phyloP scores from a whole-genome alignment of 1,140 invertebrate species.

The Apis cerana region DNA sequence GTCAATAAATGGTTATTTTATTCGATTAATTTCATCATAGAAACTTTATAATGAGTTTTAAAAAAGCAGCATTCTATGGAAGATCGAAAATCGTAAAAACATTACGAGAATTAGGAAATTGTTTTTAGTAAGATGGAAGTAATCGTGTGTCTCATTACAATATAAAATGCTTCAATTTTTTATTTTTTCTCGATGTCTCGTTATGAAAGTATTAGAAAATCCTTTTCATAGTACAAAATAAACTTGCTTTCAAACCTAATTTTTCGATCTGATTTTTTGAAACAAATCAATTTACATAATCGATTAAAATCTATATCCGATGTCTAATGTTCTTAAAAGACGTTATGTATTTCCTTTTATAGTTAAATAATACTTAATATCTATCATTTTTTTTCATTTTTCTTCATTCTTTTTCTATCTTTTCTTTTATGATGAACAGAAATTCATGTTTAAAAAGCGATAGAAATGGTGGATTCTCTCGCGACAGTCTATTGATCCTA shows the following conservation, averaged over 20 bases:
- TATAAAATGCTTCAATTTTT: slow-evolving; percentile 27
- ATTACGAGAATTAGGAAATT: slow-evolving; percentile 40
- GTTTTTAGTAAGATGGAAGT: slow-evolving; percentile 44
- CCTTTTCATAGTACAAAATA: background rate
- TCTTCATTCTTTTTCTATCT: background rate
- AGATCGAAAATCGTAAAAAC: slow-evolving; percentile 54
- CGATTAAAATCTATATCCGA: background rate
- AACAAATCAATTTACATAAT: slow-evolving; percentile 28
- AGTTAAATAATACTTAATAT: background rate
- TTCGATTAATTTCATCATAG: background rate
- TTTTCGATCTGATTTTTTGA: background rate
- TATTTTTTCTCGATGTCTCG: background rate
- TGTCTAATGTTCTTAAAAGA: background rate
- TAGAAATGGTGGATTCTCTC: slow-evolving; percentile 35
- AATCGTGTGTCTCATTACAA: slow-evolving; percentile 1
- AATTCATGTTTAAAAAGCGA: slow-evolving; percentile 25
- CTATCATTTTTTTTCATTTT: background rate
- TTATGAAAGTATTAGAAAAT: background rate
- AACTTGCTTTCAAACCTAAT: background rate
- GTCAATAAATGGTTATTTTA: background rate
- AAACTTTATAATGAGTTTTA: background rate
- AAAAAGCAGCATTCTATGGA: slow-evolving; percentile 3
- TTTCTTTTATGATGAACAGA: background rate
- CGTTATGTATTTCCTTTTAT: background rate
- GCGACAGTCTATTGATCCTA: slow-evolving; percentile 28